phyloP scores from a whole-genome alignment of 2,797 vertebrate species.

The Threskiornis aethiopicus region DNA sequence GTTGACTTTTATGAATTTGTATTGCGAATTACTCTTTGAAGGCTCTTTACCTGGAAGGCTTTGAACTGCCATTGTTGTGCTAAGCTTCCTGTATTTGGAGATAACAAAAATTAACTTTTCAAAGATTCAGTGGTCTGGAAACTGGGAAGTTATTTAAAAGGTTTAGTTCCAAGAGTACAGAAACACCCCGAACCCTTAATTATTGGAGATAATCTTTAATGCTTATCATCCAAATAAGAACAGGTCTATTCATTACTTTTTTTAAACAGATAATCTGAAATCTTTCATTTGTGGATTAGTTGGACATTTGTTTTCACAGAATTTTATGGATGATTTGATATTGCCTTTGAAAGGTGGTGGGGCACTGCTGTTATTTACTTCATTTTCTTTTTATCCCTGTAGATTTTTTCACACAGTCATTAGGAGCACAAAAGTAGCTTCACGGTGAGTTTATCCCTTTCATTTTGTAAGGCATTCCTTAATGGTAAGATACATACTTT shows the following conservation, averaged over 20 bases:
- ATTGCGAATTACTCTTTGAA: slow-evolving; percentile 79
- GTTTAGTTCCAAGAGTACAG: slow-evolving; percentile 52
- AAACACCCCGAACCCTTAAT: slow-evolving; percentile 37
- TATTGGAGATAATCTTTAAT: slow-evolving; percentile 22
- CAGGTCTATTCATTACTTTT: not conserved
- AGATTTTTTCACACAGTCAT: not conserved
- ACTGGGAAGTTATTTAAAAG: slow-evolving; percentile 69
- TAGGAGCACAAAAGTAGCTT: slow-evolving; percentile 28
- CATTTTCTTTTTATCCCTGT: slow-evolving; percentile 25
- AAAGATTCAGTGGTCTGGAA: slow-evolving; percentile 74
- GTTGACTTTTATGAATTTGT: slow-evolving; percentile 80
- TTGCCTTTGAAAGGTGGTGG: slow-evolving; percentile 21
- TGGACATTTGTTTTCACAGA: slow-evolving; percentile 29
- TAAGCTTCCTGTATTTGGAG: slow-evolving; percentile 71
- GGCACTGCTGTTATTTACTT: slow-evolving; percentile 21
- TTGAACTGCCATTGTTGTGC: slow-evolving; percentile 77
- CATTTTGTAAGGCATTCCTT: slow-evolving; percentile 15
- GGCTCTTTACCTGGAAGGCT: slow-evolving; percentile 78
- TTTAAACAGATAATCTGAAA: not conserved
- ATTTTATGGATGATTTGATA: not conserved
- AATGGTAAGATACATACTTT: not conserved
- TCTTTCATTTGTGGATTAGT: slow-evolving; percentile 35
- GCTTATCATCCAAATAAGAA: slow-evolving; percentile 9
- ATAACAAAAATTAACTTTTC: slow-evolving; percentile 81
- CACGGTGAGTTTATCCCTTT: not conserved